Base-by-base conservation (phyloP, 2,888 invertebrate species). In the Amiota communis region DNA sequence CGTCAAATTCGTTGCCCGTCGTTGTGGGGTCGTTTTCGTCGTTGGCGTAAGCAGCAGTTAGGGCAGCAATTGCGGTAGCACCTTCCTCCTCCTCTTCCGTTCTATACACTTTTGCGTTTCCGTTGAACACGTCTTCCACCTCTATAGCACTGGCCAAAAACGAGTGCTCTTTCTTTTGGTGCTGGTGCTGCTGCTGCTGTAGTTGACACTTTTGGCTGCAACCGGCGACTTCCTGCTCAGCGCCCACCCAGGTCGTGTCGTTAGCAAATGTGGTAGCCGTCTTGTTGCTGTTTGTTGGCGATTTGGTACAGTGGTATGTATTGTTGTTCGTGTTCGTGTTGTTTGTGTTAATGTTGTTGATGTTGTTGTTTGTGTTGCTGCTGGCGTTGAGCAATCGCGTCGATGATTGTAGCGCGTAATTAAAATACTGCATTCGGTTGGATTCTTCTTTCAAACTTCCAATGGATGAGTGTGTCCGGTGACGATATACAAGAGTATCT, bases 351-450 rank as follows among this genome's bases (percentile, higher is more conserved):
- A 72, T 20, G 73, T 79, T 73, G 48, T 75, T 75, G 57, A 70
- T 77, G 71, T 15, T 78, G 74, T n/a, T 74, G 76, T 74, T 71
- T 57, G 67, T 77, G 23, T 77, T 74, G 69, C 74, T 78, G 72
- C 80, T 76, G 79, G 81, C 82, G 81, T 78, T 82, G 82, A 86
- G 83, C 84, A 87, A 83, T 83, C 88, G 87, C 81, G 88, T 87
- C 83, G 88, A 87, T 83, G 87, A 86, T 83, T 87, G 87, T 79
- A 88, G 81, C 74, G 88, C 87, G 86, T 88, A 83, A 77, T 81
- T 88, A 74, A 87, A 84, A 88, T 85, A 88, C 87, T 87, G 88
- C 87, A 87, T 87, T 87, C 87, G 87, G 86, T 80, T 86, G 79
- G 82, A 76, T 86, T 74, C 78, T 84, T 75, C 75, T 82, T 78